A percentile compares a stretch with the other conserved stretches of the same genome.
These are phyloP conservation scores for Rhincodon typus DNA, from an alignment of 2,797 vertebrate genomes.

Conservation along the genomic window DNA sequence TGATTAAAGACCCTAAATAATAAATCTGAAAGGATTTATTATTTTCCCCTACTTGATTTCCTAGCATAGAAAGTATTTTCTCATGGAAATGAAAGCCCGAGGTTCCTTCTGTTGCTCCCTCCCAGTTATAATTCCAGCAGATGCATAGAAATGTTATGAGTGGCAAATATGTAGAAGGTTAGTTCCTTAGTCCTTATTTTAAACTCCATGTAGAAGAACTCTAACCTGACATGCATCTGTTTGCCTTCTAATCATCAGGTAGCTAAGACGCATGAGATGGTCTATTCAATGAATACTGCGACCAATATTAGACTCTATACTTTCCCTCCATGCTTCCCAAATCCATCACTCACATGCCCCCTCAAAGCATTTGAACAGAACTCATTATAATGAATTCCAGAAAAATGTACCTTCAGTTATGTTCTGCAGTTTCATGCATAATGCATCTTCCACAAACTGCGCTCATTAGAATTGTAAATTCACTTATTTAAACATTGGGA, in stretches of 20 bases:
- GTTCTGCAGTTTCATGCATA: background rate
- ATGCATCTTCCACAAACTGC: background rate
- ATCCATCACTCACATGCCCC: background rate
- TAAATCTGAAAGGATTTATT: background rate
- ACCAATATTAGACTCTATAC: background rate
- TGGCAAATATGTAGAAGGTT: background rate
- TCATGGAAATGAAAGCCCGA: background rate
- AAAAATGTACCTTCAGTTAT: background rate
- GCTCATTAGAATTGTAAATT: background rate
- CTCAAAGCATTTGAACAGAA: background rate
- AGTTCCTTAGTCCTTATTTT: background rate
- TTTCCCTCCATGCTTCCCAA: background rate
- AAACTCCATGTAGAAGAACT: background rate
- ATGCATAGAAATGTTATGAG: background rate
- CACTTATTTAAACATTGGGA: background rate
- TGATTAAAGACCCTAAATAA: background rate
- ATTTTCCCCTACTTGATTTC: background rate
- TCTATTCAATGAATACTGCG: background rate
- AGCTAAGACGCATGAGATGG: background rate
- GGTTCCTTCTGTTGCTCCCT: background rate
- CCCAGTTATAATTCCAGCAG: background rate
- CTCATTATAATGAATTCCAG: background rate
- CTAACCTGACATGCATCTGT: background rate
- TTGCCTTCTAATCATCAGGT: background rate
- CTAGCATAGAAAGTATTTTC: background rate